Evolutionary conservation across 2,888 invertebrate genomes (phyloP), one percentile per base, ranked within the genome.

Genomic region (Eueremaeus valkanovi): DNA sequence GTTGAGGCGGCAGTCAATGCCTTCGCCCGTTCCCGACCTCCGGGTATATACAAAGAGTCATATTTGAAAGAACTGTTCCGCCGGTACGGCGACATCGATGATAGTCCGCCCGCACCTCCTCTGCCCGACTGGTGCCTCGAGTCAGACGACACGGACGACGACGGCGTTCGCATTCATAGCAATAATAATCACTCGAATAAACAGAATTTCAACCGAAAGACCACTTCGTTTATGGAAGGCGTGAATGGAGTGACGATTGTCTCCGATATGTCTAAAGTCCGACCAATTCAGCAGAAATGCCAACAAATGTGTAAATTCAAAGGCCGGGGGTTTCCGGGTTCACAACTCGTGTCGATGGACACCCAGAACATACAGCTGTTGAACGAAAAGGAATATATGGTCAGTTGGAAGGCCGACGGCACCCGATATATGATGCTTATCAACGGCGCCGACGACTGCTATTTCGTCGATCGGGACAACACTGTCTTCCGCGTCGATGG

Each of bases 341-440:
- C 91, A 1, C 99, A 99, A 82, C 99, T 99, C 0, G 95, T 99
- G 0, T 97, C 97, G 0, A 95, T 99, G 95, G 92, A 93, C 81
- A 84, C 86, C 0, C 82, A 87, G 0, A 99, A 99, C 83, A 85
- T 99, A 68, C 83, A 84, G 73, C 86, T 90, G 16, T 84, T 99
- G 3, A 86, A 88, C 40, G 85, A 89, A 79, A 92, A 92, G 82
- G 92, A 92, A 0, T 99, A 99, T 82, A 89, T 90, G 83, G 97
- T 99, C 0, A 98, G 97, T 1, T 99, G 99, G 99, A 99, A 99
- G 83, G 99, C 99, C 13, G 99, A 99, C 84, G 99, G 99, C 49
- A 92, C 92, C 42, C 89, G 96, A 81, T 99, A 95, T 83, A 92
- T 99, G 92, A 93, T 99, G 93, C 85, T 96, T 58, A 94, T 99